phyloP scores from a whole-genome alignment of 2,888 invertebrate genomes.

The Ectemnius cavifrons region DNA sequence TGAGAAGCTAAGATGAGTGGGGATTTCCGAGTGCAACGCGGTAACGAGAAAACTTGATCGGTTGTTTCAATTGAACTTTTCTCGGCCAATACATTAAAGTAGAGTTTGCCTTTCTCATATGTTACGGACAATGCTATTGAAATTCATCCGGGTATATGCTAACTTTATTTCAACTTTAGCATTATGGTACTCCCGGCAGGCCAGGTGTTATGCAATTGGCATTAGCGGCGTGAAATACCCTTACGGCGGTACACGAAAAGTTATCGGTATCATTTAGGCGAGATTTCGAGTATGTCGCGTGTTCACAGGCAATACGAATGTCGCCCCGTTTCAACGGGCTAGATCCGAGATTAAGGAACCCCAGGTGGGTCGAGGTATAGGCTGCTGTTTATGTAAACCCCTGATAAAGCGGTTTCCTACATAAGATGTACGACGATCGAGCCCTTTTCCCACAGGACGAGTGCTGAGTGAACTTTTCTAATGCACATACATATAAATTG shows the following conservation, averaged over 20 bases:
- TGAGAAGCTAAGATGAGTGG: constrained; percentile 26
- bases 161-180: background rate
- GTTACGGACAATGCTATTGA: background rate
- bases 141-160: constrained; percentile 1
- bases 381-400: too few relatives aligned
- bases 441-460: too few relatives aligned
- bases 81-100: constrained; percentile 22
- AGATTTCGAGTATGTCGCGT: constrained; percentile 20
- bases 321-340: background rate
- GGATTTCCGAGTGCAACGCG: constrained; percentile 14
- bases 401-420: too few relatives aligned
- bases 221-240: constrained; percentile 12
- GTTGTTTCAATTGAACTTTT: constrained; percentile 36
- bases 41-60: constrained; percentile 26
- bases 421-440: too few relatives aligned
- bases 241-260: constrained; percentile 17
- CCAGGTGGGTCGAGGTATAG: too few relatives aligned
- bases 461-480: too few relatives aligned
- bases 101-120: constrained; percentile 23
- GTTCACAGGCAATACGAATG: constrained; percentile 14
- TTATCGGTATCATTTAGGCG: constrained; percentile 10
- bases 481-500: too few relatives aligned
- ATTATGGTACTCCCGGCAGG: background rate
- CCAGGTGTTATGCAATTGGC: constrained; percentile 26
- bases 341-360: background rate